These are phyloP conservation scores for Lepidocyrtoides sp. DNA, from an alignment of 2,888 invertebrate genomes.

Conservation along the genomic window DNA sequence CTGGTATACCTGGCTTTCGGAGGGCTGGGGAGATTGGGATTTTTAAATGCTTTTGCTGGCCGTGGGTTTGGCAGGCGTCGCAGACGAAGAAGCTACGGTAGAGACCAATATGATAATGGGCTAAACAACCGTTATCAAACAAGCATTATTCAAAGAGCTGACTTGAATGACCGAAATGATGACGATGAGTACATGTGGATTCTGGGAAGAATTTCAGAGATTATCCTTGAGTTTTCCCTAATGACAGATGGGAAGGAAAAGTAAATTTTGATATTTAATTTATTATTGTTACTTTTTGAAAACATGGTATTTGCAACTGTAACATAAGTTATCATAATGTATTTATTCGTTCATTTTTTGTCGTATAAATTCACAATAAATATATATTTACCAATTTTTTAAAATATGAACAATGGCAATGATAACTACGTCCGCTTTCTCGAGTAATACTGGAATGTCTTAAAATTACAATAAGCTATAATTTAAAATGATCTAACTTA, in stretches of 20 bases:
- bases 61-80: slow-evolving; percentile 28
- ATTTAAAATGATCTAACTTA: neutral
- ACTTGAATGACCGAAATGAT: slow-evolving; percentile 15
- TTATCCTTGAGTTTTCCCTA: slow-evolving; percentile 60
- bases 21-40: slow-evolving; percentile 68
- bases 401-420: slow-evolving; percentile 10
- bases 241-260: slow-evolving; percentile 17
- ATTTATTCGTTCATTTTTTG: slow-evolving; percentile 40
- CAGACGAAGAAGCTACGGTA: slow-evolving; percentile 41
- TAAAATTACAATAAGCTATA: neutral
- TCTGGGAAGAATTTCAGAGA: slow-evolving; percentile 60
- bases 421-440: neutral
- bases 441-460: slow-evolving; percentile 66
- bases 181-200: slow-evolving; percentile 71
- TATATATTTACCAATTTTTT: slow-evolving; percentile 14
- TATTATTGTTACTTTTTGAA: slow-evolving; percentile 6
- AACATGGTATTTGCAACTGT: neutral
- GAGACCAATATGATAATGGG: slow-evolving; percentile 3
- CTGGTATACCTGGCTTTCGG: slow-evolving; percentile 77
- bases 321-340: neutral
- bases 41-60: slow-evolving; percentile 40
- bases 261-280: neutral
- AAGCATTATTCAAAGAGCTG: slow-evolving; percentile 6
- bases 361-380: slow-evolving; percentile 50
- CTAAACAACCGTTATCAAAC: slow-evolving; percentile 16